phyloP scores from a whole-genome alignment of 2,113 vertebrate species.

The Mungos mungo region DNA sequence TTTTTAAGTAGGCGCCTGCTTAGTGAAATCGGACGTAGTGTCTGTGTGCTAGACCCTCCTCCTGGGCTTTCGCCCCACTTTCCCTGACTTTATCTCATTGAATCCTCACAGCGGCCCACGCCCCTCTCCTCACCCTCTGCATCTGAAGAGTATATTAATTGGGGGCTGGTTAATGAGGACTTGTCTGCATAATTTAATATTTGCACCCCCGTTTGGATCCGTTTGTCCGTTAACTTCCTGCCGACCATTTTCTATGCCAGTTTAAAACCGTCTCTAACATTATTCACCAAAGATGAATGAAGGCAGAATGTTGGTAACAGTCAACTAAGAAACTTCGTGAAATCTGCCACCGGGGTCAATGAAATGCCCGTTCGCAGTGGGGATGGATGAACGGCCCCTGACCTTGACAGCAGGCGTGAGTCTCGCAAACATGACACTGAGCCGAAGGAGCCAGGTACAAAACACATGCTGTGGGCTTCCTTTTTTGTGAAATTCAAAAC shows the following conservation, averaged over 20 bases:
- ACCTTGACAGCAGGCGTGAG: rapidly evolving
- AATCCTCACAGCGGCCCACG: rapidly evolving
- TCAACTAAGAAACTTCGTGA: not conserved
- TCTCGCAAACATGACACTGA: not conserved
- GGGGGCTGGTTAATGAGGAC: not conserved
- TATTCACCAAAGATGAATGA: not conserved
- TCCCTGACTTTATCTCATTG: not conserved
- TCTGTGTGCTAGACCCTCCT: not conserved
- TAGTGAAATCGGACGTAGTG: not conserved
- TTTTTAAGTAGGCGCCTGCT: not conserved
- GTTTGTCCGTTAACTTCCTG: not conserved
- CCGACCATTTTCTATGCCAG: not conserved
- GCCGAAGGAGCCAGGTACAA: not conserved
- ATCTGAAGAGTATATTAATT: not conserved
- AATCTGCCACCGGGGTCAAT: not conserved
- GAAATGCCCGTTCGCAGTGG: rapidly evolving
- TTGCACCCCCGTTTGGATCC: not conserved
- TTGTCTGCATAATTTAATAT: not conserved
- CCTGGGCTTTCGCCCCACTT: not conserved
- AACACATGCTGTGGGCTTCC: rapidly evolving
- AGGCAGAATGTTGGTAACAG: not conserved
- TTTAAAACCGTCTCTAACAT: not conserved
- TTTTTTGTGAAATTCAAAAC: not conserved
- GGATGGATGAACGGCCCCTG: not conserved
- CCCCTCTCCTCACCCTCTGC: not conserved